Base-by-base conservation (phyloP, 2,888 invertebrate species). In the Idaea biselata region DNA sequence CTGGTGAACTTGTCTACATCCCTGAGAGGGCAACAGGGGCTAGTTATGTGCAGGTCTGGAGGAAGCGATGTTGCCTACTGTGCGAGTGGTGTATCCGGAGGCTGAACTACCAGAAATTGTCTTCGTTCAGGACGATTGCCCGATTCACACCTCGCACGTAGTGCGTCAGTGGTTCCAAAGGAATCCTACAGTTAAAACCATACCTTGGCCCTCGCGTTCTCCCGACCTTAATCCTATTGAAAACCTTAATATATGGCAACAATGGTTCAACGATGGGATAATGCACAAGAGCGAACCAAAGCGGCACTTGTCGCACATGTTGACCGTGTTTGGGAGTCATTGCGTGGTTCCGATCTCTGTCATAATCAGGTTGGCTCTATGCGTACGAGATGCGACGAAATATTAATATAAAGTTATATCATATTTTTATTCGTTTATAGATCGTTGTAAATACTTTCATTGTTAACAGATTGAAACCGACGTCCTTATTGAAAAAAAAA, bases 101-200 rank as follows among this genome's bases (percentile, higher is more conserved):
- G 53, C 60, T 0, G 64, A 65, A n/a, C 18, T 63, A 0, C 56
- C 63, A 0, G 60, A 65, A 62, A 61, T 71, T 2, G 1, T 57
- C 1, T 68, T 68, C 33, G 17, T 68, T 32, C 67, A 69, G 5
- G 67, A 69, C 31, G 67, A 67, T 18, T 56, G 18, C 56, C 8
- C 56, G 14, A 18, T 55, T 7, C 17, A 55, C 55, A 16, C 7
- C 8, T 3, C 55, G 17, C 17, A 17, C 8, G 8, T 55, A 55
- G 17, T n/a, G 8, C 17, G 5, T 18, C 14, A 17, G 5, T 56
- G 56, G 56, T 56, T 56, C 14, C 17, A 18, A 11, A n/a, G 14
- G 6, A 17, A 56, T 56, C 17, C 18, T 18, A 2, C 2, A 1
- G 8, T 56, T 1, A 56, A 18, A 8, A 14, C 56, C 1, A 14